These are phyloP conservation scores for Cephalopholis sonnerati DNA, from an alignment of 2,113 vertebrate species.

Conservation along the genomic window DNA sequence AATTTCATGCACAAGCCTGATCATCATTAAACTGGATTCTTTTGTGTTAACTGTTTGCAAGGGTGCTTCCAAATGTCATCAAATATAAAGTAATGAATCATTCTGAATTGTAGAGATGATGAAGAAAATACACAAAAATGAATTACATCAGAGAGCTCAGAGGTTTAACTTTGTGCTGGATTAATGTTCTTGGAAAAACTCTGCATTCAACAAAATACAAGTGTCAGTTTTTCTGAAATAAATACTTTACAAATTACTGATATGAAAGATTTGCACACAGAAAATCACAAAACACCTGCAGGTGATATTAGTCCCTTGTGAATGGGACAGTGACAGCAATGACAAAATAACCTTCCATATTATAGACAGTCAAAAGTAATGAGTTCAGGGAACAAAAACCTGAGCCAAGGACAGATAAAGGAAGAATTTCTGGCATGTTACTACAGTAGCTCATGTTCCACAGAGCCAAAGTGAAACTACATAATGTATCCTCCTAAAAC, in stretches of 20 bases:
- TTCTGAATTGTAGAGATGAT: not conserved
- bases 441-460: not conserved
- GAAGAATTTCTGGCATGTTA: not conserved
- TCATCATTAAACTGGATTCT: slow-evolving; percentile 38
- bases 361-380: not conserved
- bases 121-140: not conserved
- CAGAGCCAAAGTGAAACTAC: not conserved
- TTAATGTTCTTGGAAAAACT: slow-evolving; percentile 8
- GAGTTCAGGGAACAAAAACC: not conserved
- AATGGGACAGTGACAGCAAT: not conserved
- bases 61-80: not conserved
- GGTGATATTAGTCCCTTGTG: not conserved
- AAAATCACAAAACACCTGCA: not conserved
- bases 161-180: not conserved
- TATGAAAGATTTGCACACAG: slow-evolving; percentile 4
- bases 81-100: slow-evolving; percentile 18
- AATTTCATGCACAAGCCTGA: slow-evolving; percentile 10
- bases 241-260: slow-evolving; percentile 14
- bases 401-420: not conserved
- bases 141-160: not conserved
- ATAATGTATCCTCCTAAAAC: no score
- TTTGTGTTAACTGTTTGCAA: slow-evolving; percentile 9
- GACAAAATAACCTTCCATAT: not conserved
- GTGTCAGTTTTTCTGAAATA: slow-evolving; percentile 2
- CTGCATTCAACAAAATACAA: not conserved